A percentile compares a stretch with the other conserved stretches of the same genome.
Conservation (phyloP, 1,140 invertebrate species). For the Leptonema lineaticorne region DNA sequence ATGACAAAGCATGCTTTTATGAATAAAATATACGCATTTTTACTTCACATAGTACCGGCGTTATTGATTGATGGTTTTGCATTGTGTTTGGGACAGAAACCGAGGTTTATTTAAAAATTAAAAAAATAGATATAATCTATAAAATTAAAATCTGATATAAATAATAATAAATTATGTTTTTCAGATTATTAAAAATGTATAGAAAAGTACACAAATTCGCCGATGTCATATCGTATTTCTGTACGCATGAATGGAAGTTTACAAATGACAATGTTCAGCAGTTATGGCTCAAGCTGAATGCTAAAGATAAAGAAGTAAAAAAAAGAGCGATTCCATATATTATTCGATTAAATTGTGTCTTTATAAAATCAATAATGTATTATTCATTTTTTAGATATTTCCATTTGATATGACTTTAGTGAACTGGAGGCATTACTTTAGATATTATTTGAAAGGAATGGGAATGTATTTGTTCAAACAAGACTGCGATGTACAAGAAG, state of each 20-base stretch:
- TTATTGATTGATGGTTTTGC: constrained; percentile 64
- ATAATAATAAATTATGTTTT: constrained; percentile 32
- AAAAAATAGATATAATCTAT: background rate
- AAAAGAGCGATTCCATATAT: no score
- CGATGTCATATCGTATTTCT: constrained; percentile 71
- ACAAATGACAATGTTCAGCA: constrained; percentile 62
- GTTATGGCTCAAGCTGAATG: constrained; percentile 59
- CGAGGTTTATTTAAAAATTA: constrained; percentile 54
- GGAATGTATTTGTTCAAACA: constrained; percentile 73
- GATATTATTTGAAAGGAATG: constrained; percentile 65
- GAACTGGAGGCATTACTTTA: constrained; percentile 68
- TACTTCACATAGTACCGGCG: constrained; percentile 68
- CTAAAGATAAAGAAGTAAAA: constrained; percentile 59
- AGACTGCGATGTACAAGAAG: constrained; percentile 62
- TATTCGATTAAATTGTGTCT: no score
- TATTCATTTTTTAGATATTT: constrained; percentile 54
- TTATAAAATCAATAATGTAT: background rate
- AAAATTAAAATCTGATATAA: background rate
- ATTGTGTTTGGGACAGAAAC: constrained; percentile 62
- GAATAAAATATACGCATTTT: constrained; percentile 55
- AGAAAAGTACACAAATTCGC: constrained; percentile 74
- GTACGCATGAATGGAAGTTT: constrained; percentile 70
- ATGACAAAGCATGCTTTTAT: constrained; percentile 57
- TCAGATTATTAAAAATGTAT: constrained; percentile 68
- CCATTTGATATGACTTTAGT: constrained; percentile 67